These are phyloP conservation scores for Cephus pulcher DNA, from an alignment of 2,888 invertebrate species.

Conservation along the genomic window DNA sequence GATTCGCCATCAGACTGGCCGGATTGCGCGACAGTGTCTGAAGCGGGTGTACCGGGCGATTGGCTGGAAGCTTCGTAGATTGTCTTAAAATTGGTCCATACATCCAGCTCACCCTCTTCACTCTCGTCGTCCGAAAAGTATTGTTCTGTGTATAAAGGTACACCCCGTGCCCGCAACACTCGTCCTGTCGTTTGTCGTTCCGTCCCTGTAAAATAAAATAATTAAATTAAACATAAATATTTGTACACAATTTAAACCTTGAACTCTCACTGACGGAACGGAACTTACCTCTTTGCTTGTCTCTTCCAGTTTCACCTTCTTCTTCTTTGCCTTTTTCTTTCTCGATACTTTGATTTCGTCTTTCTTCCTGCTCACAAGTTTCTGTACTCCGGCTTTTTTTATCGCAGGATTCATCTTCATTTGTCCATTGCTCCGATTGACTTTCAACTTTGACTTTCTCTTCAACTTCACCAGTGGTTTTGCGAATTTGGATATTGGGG, in stretches of 20 bases:
- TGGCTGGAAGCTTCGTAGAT: conserved; percentile 46
- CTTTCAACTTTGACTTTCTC: neutral
- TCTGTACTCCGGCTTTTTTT: conserved; percentile 8
- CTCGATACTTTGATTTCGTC: conserved; percentile 1
- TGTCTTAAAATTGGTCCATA: conserved; percentile 56
- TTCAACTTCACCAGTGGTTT: conserved; percentile 13
- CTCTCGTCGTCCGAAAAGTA: conserved; percentile 56
- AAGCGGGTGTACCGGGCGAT: conserved; percentile 42
- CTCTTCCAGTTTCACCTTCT: conserved; percentile 28
- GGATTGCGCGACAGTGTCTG: conserved; percentile 40
- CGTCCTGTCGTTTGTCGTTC: conserved; percentile 40
- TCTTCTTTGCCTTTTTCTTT: conserved; percentile 10
- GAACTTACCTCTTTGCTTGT: conserved; percentile 2
- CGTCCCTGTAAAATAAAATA: conserved; percentile 27
- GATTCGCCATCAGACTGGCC: conserved; percentile 41
- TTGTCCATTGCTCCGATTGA: conserved; percentile 10
- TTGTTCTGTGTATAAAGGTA: conserved; percentile 62
- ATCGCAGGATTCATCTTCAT: conserved; percentile 16
- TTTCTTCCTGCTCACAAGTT: conserved; percentile 14
- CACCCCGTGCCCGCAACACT: conserved; percentile 58
- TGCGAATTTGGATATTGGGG: conserved; percentile 25
- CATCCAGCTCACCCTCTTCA: conserved; percentile 54
- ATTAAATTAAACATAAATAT: neutral
- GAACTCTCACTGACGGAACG: neutral
- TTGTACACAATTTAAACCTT: neutral